Conservation (phyloP, 2,113 vertebrate genomes). For the Odocoileus hemionus region DNA sequence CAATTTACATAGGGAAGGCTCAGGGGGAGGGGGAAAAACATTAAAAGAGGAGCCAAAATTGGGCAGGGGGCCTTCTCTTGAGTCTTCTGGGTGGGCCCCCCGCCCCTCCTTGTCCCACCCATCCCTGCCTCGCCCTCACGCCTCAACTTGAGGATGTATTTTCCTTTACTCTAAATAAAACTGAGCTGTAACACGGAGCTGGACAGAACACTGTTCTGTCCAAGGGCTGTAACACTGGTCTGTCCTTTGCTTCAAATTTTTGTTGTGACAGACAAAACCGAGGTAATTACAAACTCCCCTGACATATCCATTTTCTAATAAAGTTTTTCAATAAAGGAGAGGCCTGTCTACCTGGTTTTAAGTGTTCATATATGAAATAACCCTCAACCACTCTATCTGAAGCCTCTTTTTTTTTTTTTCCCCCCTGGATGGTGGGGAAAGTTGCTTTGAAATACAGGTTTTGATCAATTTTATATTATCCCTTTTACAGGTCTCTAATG, state of each 20-base stretch:
- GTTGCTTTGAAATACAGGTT: slow-evolving; percentile 77
- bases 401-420: slow-evolving; percentile 53
- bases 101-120: neutral
- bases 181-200: neutral
- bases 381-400: slow-evolving; percentile 62
- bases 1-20: neutral
- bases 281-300: neutral
- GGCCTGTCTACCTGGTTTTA: slow-evolving; percentile 20
- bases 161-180: neutral
- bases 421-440: slow-evolving; percentile 39
- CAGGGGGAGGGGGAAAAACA: neutral
- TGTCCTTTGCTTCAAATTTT: neutral
- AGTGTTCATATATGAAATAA: slow-evolving; percentile 42
- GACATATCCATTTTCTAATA: neutral
- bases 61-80: neutral
- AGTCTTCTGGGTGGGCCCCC: neutral
- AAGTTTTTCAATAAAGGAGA: neutral
- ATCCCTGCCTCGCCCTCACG: neutral
- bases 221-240: neutral
- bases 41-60: neutral
- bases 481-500: slow-evolving; percentile 79
- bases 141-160: neutral
- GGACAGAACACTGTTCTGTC: neutral
- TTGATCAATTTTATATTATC: slow-evolving; percentile 85
- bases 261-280: neutral